Conservation (phyloP, 2,113 vertebrate genomes). For the Chloropsis hardwickii region DNA sequence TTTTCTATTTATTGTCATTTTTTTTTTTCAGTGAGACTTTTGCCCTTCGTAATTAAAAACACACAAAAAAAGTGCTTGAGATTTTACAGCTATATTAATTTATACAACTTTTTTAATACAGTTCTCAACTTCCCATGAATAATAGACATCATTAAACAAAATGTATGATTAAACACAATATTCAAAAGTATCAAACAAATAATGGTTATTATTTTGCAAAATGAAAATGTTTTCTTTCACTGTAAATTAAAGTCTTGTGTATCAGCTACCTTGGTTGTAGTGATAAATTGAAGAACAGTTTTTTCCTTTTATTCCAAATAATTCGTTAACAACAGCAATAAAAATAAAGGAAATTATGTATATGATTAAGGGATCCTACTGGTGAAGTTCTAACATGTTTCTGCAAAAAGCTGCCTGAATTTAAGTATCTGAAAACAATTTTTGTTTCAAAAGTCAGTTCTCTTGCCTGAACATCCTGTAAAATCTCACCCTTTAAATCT, state of each 20-base stretch:
- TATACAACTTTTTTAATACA: not conserved
- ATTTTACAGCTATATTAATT: not conserved
- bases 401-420: not conserved
- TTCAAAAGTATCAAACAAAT: not conserved
- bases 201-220: not conserved
- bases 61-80: not conserved
- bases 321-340: not conserved
- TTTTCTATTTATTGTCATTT: not conserved
- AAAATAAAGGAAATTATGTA: not conserved
- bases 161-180: not conserved
- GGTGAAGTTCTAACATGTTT: not conserved
- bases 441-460: not conserved
- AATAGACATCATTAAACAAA: not conserved
- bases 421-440: not conserved
- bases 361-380: not conserved
- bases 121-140: not conserved
- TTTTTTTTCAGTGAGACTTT: not conserved
- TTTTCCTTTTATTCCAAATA: not conserved
- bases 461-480: not conserved
- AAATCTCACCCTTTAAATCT: not conserved
- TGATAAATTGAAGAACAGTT: not conserved
- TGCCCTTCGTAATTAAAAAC: not conserved
- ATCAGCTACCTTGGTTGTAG: not conserved
- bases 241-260: not conserved
- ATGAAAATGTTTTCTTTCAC: not conserved